A percentile compares a stretch with the other conserved stretches of the same genome.
phyloP scores from a whole-genome alignment of 53 echinoderm and acorn worm species.

The Paracentrotus lividus region DNA sequence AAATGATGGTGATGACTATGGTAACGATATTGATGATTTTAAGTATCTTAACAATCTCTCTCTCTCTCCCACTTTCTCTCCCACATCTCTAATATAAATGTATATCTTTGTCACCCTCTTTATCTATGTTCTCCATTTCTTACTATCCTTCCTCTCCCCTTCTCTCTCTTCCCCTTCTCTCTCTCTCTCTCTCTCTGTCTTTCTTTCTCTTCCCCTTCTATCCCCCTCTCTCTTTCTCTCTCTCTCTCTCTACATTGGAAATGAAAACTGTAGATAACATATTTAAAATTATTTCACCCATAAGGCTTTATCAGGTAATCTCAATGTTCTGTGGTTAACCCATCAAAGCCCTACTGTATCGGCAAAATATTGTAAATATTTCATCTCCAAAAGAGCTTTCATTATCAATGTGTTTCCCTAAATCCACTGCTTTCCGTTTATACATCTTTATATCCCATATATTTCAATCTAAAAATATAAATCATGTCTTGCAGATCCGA shows the following conservation, averaged over 20 bases:
- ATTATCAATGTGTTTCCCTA: background rate
- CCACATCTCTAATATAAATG: background rate
- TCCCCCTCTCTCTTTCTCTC: background rate
- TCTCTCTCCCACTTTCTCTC: background rate
- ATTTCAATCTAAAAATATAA: no score
- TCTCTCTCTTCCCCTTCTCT: background rate
- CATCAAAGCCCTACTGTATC: no score
- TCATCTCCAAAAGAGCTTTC: background rate
- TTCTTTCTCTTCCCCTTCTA: background rate
- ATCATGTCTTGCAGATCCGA: background rate
- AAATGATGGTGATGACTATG: slow-evolving; percentile 33
- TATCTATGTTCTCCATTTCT: background rate
- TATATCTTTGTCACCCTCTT: background rate
- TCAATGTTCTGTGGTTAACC: no score
- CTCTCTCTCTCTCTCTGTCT: background rate
- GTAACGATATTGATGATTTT: background rate
- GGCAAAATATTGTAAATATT: no score
- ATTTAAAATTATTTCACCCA: no score
- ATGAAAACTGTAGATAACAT: no score
- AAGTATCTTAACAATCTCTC: background rate
- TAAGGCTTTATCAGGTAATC: no score
- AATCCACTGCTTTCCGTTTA: background rate
- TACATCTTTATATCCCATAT: background rate
- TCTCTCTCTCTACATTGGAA: no score
- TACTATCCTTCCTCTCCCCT: background rate